Evolutionary conservation across 30 jellyfish, hydroid and myxozoan genomes (phyloP), one percentile per base, ranked within the genome.

Genomic region (Hydractinia echinata): DNA sequence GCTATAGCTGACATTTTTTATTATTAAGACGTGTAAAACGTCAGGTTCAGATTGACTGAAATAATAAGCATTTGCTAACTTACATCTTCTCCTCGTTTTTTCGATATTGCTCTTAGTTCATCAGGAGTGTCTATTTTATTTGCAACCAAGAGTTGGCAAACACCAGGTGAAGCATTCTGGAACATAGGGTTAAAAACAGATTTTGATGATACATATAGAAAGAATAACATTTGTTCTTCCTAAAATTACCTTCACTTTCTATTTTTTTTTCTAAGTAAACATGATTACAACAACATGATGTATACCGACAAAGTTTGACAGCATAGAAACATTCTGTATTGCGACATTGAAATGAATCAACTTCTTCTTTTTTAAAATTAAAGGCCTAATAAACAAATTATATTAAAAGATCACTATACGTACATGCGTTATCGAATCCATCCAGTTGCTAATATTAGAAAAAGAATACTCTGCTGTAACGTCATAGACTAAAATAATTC

Each of bases 401-500:
- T 58, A 30, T 8, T 10, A 5, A 68, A 66, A 9, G 15, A 51
- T 18, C 30, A n/a, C 13, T 30, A 51, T 11, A 60, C 89, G 66
- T 48, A 88, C 96, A 51, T 77, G 86, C 15, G 51, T 87, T 49
- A 88, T 82, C 52, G 85, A 79, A 30, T 88, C 96, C 68, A 88
- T 64, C 96, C 96, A 88, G 55, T 77, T 64, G 14, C 81, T 81
- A 5, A 88, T 81, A 78, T 72, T 82, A 4, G 21, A 30, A 51
- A 88, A 88, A 15, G 96, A 88, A 10, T 67, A 15, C 70, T 82
- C 96, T 7, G 78, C 48, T 5, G 88, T 76, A 49, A 88, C 96
- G 60, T 88, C 96, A 79, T 72, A 88, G 6, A 88, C 96, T 13
- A 88, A 76, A 82, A 88, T 76, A 30, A 88, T 88, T 21, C 96